Base-by-base conservation (phyloP, 2,113 vertebrate genomes). In the Engystomops pustulosus region DNA sequence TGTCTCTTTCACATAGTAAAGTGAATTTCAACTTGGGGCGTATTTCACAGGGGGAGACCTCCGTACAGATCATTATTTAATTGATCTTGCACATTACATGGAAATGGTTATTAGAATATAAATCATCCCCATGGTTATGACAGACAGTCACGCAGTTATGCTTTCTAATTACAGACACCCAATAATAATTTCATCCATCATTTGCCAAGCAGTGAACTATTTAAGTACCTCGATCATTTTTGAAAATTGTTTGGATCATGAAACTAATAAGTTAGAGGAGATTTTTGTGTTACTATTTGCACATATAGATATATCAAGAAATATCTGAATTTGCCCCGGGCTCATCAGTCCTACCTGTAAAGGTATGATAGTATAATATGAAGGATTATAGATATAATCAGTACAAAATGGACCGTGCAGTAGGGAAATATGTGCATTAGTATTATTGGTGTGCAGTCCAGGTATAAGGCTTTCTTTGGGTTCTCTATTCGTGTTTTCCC, bases 151-250 rank as follows among this genome's bases (percentile, higher is more conserved):
- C 65, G 65, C 79, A 70, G 45, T 70, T 68, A 55, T 81, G 79
- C 44, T 81, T 81, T 69, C 79, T 81, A 81, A 81, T 81, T 81
- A 81, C 65, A 81, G 79, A 27, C 79, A 55, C 44, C 79, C 65
- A 81, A 70, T 81, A 81, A 81, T 81, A 70, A 81, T 81, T 81
- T 81, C 79, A 81, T 68, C 79, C 79, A 70, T 81, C 79, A 81
- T 81, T 81, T 81, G 65, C 65, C 65, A 70, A 34, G 79, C 79
- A 69, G 45, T 53, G 65, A 81, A 70, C 65, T 70, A 14, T 69
- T 70, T 51, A 70, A 51, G 32, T 23, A 81, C 58, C 25, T 45
- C 27, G 14, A 47, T 65, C 55, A 65, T 79, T 79, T 81, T 27
- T 36, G 18, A 53, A 69, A 81, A 81, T 69, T n/a, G 45, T 51